Evolutionary conservation across 2,797 vertebrate species (phyloP), one percentile per base, ranked within the genome.

Genomic region (Chiroxiphia lanceolata): DNA sequence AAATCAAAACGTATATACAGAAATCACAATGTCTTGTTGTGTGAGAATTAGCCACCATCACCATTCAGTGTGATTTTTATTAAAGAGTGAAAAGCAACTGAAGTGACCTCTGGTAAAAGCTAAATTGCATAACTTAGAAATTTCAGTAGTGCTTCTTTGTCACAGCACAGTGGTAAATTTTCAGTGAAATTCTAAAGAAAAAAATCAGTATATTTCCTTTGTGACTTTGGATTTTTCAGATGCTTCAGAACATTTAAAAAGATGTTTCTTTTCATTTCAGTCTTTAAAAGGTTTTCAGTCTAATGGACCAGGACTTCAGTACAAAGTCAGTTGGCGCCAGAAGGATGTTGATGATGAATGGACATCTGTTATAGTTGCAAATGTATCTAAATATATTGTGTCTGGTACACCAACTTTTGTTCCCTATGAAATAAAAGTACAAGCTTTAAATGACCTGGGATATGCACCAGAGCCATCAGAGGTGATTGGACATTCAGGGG

Each of bases 301-400:
- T 7, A 99, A 99, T 3, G 99, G 99, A 57, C 99, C 99, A 20
- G 99, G 99, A 33, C 99, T 99, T 87, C 98, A 98, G 64, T 99
- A 99, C 90, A 98, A 97, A 97, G 99, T 99, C 70, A 99, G 98
- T 97, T 99, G 99, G 99, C 98, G 98, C 87, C 99, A 99, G 97
- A 99, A 98, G 94, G 98, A 98, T 42, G 95, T 98, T 68, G 99
- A 99, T 45, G 98, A 98, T 68, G 98, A 99, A 2, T 99, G 99
- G 99, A 98, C 97, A 2, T 97, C 98, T 26, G 98, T 98, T 91
- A 98, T 97, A 13, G 98, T 99, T 80, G 98, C 98, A 59, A 99
- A 99, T 74, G 99, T 98, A 72, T 99, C 99, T 84, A 99, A 98
- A 95, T 99, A 99, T 51, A 98, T 99, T 81, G 99, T 99, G 50